Evolutionary conservation across 2,888 invertebrate genomes (phyloP), one percentile per base, ranked within the genome.

Genomic region (Tanypteryx hageni): DNA sequence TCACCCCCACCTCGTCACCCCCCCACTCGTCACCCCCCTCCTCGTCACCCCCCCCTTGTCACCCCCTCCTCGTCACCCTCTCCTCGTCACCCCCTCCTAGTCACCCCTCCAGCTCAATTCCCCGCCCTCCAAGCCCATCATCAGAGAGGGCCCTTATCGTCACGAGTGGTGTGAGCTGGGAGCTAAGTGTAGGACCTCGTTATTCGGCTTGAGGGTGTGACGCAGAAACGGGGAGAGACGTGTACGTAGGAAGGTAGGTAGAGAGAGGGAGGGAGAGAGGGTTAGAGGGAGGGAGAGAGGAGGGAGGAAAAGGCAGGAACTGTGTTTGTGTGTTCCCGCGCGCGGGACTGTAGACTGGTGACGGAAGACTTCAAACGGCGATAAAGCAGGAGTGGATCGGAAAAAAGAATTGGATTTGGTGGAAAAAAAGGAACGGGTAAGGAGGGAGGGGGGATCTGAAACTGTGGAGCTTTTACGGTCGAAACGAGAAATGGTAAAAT

Each of bases 171-270:
- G 76, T 76, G 76, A 76, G 27, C 22, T 76, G 27, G 27, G 76
- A 27, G 27, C 76, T 76, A 68, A 68, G 68, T 68, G 68, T 68
- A 68, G 68, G 18, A 27, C 27, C 76, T 76, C 76, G 76, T 76
- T 76, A 76, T 76, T 76, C 13, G 22, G 22, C 10, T 68, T 8
- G 22, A 76, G 22, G 13, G 76, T 22, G 27, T 7, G 76, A 76
- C 13, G 76, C 22, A 22, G 76, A n/a, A 4, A n/a, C 27, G 76
- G n/a, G 8, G 76, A 16, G 27, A 9, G 27, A 76, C 16, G 14
- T 16, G 16, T 18, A 22, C 22, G 76, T 76, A 27, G 18, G 18
- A 9, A 22, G 76, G 5, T 2, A 76, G 76, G 4, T n/a, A 16
- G 13, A 61, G 18, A 16, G 13, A 18, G 18, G 61, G 18, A 13